Base-by-base conservation (phyloP, 2,113 vertebrate species). In the Tinamus guttatus region DNA sequence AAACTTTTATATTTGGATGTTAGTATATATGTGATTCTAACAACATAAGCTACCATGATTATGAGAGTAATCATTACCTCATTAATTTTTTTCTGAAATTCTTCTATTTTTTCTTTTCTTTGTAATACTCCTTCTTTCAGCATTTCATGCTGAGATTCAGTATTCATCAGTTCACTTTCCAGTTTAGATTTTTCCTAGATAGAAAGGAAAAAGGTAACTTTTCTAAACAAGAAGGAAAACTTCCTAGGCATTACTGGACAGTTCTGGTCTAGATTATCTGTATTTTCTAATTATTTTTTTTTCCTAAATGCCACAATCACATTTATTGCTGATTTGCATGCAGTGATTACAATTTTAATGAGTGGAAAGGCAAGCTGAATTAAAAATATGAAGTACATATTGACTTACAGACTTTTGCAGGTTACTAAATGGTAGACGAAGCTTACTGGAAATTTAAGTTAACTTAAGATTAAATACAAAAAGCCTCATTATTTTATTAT, bases 121-220 rank as follows among this genome's bases (percentile, higher is more conserved):
- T 84, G 89, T 74, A 98, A 91, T 69, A 98, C 8, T 77, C 74
- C 98, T 90, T 98, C 96, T 52, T 95, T 97, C 94, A 99, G 95
- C 98, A 99, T 98, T 27, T 97, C 81, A 87, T 98, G 82, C 34
- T 98, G 97, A 63, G 98, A 98, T 17, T 98, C 97, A 73, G 98
- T 96, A 95, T 99, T 99, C 60, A 98, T 69, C 21, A 99, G 84
- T 89, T 99, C 98, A 85, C 98, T 99, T 92, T 99, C 97, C 93
- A 99, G 92, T 90, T 97, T 98, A 76, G 99, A 99, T 93, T 99
- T 99, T 80, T 99, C 99, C 99, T 99, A 93, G 22, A 95, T 0
- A 93, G 28, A 87, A 90, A 87, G 22, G 30, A 75, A 47, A 1
- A 67, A 7, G 1, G 2, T 19, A 3, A 9, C 38, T 87, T 81